phyloP scores from a whole-genome alignment of 2,113 vertebrate species.

The Menidia beryllina region DNA sequence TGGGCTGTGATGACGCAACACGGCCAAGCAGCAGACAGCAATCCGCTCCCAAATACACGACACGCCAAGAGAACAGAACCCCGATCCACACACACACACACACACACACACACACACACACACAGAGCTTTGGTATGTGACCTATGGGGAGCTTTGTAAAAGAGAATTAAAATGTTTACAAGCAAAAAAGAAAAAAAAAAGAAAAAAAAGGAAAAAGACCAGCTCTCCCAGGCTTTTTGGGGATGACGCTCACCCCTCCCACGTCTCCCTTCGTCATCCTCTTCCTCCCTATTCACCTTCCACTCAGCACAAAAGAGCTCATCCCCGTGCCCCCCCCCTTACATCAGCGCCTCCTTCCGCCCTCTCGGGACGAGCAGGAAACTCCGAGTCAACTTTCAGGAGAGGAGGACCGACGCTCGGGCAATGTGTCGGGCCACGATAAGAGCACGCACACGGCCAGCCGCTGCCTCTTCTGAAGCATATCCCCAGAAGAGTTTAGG shows the following conservation, averaged over 20 bases:
- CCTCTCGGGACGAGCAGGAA: slow-evolving; percentile 43
- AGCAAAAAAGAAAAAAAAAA: too few species aligned
- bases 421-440: slow-evolving; percentile 48
- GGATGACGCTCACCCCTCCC: slow-evolving; percentile 13
- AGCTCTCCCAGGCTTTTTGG: slow-evolving; percentile 33
- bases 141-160: slow-evolving; percentile 19
- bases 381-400: slow-evolving; percentile 37
- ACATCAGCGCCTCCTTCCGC: slow-evolving; percentile 9
- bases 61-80: slow-evolving; percentile 60
- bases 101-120: neutral
- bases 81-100: slow-evolving; percentile 42
- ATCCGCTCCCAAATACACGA: slow-evolving; percentile 62
- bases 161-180: neutral
- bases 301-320: neutral
- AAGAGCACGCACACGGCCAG: slow-evolving; percentile 39
- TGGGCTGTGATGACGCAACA: slow-evolving; percentile 50
- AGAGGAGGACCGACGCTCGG: slow-evolving; percentile 6
- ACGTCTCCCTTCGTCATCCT: slow-evolving; percentile 10
- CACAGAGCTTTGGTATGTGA: slow-evolving; percentile 16
- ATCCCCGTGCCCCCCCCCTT: neutral
- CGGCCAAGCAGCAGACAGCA: slow-evolving; percentile 38
- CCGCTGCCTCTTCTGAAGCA: neutral
- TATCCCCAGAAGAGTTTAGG: neutral
- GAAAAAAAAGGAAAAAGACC: too few species aligned
- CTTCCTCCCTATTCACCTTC: neutral